Evolutionary conservation across 2,113 vertebrate species (phyloP), one percentile per base, ranked within the genome.

Genomic region (Colistium nudipinnis): DNA sequence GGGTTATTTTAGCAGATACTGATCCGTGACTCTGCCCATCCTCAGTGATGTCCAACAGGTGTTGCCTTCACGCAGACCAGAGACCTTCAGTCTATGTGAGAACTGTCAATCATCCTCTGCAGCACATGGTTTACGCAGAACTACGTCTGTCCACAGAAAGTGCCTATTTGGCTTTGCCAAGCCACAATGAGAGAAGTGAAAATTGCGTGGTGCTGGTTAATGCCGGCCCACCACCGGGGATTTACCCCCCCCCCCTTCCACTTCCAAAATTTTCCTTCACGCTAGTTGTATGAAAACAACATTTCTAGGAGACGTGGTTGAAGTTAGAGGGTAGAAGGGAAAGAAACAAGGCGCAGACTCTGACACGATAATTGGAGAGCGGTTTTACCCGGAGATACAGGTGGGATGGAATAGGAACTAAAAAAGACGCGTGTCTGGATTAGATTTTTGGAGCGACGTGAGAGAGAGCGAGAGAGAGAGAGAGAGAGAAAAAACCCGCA

Each of bases 351-450:
- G 16, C 4, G 11, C 75, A 11, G 41, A 20, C 49, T 56, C 10
- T 61, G 68, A 76, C 72, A 74, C 48, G 68, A 74, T 75, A 47
- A 79, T 81, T 62, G 66, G 72, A 83, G 62, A 72, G 72, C 11
- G 4, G 43, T 53, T 85, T 66, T 56, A 54, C 24, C 39, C 36
- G 12, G 45, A 63, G 39, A 65, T 47, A 47, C 60, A 81, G 57
- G 62, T 65, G 56, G 43, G 68, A 36, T 48, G 63, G 47, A 65
- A 55, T 16, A 63, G 70, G 6, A 76, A 74, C 71, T 83, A 69
- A 47, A 33, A 88, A 86, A 81, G 73, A 60, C 65, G 39, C 70
- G 60, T 76, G 67, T 80, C 47, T 81, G 72, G 77, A 78, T 76
- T 53, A 70, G 74, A 30, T 64, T 83, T 88, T 80, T 83, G 68